Evolutionary conservation across 1,140 invertebrate species (phyloP), one percentile per base, ranked within the genome.

Genomic region (Zaprionus capensis): DNA sequence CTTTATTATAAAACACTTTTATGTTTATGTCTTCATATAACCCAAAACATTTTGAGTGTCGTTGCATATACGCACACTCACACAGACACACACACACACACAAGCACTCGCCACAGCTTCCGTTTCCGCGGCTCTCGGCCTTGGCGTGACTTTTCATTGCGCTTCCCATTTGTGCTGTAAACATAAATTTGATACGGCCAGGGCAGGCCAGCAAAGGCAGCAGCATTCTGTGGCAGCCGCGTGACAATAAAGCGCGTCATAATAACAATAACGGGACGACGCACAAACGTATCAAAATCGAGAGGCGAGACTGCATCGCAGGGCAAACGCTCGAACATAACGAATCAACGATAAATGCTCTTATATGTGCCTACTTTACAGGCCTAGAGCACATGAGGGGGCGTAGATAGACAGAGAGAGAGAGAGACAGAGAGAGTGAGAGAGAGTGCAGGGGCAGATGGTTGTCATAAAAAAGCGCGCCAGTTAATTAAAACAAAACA

Each of bases 1-100:
- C 85, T 88, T 88, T 88, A 90, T 88, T 88, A 88, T 88, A 88
- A 88, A 90, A 85, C 84, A 88, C 84, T 88, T 88, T 88, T 88
- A 88, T 81, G 79, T 79, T 81, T 81, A 81, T 88, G 84, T 88
- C 84, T 88, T 88, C 82, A 88, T 88, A 90, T 88, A 85, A 90
- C 78, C 81, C 75, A 87, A 75, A 58, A 78, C 84, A 83, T 88
- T 88, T 75, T 81, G 78, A 80, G 81, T 80, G 69, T 76, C 58
- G 44, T 28, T 61, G 57, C 71, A 69, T 46, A 73, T 53, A 49
- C 64, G 38, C 49, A 20, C 62, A 51, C 67, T 55, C 62, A 22
- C 38, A 38, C 44, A 73, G 41, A 68, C 44, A 34, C 67, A 38
- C 44, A 73, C 53, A 34, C 67, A 76, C 57, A 14, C 71, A 76